Evolutionary conservation across 2,888 invertebrate species (phyloP).

Genomic region (Harpagoxenus sublaevis): DNA sequence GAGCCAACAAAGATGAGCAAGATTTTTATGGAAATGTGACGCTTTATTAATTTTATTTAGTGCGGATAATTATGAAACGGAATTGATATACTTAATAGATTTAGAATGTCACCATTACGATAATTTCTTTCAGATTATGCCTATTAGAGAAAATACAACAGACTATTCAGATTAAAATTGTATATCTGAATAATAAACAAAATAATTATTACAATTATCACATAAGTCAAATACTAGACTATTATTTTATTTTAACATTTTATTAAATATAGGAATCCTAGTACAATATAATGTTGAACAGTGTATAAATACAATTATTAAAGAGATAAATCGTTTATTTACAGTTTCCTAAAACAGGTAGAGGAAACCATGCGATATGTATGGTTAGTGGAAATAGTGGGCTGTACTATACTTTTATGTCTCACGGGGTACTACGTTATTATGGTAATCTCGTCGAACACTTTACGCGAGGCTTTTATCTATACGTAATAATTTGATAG

Average conservation of each 20-base stretch:
- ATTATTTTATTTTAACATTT: not conserved
- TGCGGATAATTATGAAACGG: not conserved
- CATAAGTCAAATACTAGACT: not conserved
- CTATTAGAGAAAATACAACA: not conserved
- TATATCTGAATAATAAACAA: not conserved
- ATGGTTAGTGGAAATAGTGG: conserved; percentile 79
- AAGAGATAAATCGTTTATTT: conserved; percentile 9
- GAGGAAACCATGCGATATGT: conserved; percentile 75
- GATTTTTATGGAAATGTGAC: not conserved
- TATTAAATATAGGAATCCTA: not conserved
- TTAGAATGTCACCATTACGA: not conserved
- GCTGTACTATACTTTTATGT: conserved; percentile 79
- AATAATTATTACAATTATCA: not conserved
- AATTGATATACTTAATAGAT: not conserved
- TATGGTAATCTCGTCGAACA: conserved; percentile 46
- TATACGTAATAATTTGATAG: not conserved
- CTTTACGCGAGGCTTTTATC: not conserved
- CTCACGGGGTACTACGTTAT: conserved; percentile 79
- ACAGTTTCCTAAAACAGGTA: conserved; percentile 75
- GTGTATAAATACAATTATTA: not conserved
- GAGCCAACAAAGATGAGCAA: not conserved
- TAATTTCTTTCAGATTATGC: not conserved
- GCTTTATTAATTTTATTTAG: not conserved
- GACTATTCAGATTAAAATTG: not conserved
- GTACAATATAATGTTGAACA: not conserved